Base-by-base conservation (phyloP, 2,888 invertebrate genomes). In the Ommatoiulus sabulosus region DNA sequence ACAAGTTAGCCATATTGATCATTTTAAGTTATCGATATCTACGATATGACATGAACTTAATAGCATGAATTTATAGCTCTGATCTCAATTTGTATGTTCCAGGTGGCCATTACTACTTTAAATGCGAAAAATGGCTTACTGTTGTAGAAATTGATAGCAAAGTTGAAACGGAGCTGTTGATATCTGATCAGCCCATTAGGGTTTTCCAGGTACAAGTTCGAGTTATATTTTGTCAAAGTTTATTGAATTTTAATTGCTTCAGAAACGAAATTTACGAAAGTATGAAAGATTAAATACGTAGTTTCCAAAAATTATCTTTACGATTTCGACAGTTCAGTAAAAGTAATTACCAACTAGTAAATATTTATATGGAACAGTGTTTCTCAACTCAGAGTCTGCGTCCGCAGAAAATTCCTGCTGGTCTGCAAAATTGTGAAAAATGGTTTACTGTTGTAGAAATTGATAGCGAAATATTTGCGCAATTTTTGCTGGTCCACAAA, bases 391-490 rank as follows among this genome's bases (percentile, higher is more conserved):
- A n/a, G n/a, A n/a, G n/a, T n/a, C n/a, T n/a, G n/a, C n/a, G n/a
- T n/a, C n/a, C n/a, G n/a, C n/a, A n/a, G n/a, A n/a, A n/a, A n/a
- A n/a, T n/a, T n/a, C n/a, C n/a, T n/a, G n/a, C n/a, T n/a, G n/a
- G n/a, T n/a, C n/a, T n/a, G n/a, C n/a, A n/a, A n/a, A 90, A 92
- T 24, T 93, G 92, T 90, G 92, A 92, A 90, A 92, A 91, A 87
- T 93, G 93, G 93, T 91, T 93, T 63, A 92, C 93, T 12, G 93
- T 92, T 12, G 92, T 92, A 88, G 92, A 92, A 89, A 92, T 92
- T 89, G 93, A 93, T 90, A 92, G 92, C 2, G 92, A 92, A 89
- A 92, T 93, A n/a, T n/a, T n/a, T 35, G 35, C 2, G 35, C 35
- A 35, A 35, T 35, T 35, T 35, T 35, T 35, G 2, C 35, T 2